Evolutionary conservation across 2,888 invertebrate genomes (phyloP).

Genomic region (Exocentrus adspersus): DNA sequence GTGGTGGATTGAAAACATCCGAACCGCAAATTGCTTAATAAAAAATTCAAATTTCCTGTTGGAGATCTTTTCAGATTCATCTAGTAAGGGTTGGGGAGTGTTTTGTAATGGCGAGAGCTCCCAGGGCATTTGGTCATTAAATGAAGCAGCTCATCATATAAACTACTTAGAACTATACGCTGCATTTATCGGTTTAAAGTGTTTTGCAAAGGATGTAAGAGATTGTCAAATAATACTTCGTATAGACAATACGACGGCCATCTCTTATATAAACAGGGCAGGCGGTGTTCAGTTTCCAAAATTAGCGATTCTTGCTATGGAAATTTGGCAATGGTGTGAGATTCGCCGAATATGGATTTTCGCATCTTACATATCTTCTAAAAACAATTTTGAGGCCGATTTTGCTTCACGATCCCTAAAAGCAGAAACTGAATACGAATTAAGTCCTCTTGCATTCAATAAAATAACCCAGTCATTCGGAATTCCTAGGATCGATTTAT

Average conservation of each 20-base stretch:
- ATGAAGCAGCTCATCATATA: neutral
- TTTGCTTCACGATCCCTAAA: slow-evolving; percentile 2
- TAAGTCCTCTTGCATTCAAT: neutral
- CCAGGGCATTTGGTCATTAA: neutral
- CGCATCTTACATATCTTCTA: slow-evolving; percentile 1
- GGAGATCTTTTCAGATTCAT: slow-evolving; percentile 11
- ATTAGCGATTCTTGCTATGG: no score
- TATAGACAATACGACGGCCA: neutral
- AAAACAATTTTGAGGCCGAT: slow-evolving; percentile 2
- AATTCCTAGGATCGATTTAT: neutral
- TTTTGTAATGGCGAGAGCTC: slow-evolving; percentile 9
- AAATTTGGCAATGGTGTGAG: neutral
- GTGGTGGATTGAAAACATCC: slow-evolving; percentile 12
- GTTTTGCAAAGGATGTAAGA: neutral
- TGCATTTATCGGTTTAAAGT: neutral
- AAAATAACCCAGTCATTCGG: neutral
- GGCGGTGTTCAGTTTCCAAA: no score
- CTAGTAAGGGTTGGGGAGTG: slow-evolving; percentile 7
- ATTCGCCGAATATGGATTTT: slow-evolving; percentile 1
- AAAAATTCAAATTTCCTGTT: slow-evolving; percentile 3
- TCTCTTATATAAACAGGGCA: no score
- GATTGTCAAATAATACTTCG: slow-evolving; percentile 4
- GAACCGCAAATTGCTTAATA: slow-evolving; percentile 1
- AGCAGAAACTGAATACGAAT: slow-evolving; percentile 6
- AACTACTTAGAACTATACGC: slow-evolving; percentile 2